These are phyloP conservation scores for Tricholauxania praeusta DNA, from an alignment of 2,888 invertebrate species.

Conservation along the genomic window DNA sequence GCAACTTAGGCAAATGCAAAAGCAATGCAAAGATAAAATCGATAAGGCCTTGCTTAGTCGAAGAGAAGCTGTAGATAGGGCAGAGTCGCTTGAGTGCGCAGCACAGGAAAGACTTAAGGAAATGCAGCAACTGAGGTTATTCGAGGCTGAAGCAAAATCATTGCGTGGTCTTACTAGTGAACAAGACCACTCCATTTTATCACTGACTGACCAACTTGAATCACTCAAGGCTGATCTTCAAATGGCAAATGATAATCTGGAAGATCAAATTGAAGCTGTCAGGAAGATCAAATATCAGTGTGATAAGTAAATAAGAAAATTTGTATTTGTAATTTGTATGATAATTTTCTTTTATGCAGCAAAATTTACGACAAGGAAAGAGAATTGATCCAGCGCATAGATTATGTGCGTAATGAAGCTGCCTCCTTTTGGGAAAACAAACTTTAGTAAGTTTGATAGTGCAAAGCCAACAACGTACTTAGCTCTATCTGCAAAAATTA, in stretches of 20 bases:
- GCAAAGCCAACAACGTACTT: not conserved
- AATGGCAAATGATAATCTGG: conserved; percentile 70
- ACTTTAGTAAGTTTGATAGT: conserved; percentile 64
- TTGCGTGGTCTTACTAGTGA: conserved; percentile 72
- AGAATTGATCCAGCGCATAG: conserved; percentile 67
- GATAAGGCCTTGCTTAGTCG: conserved; percentile 74
- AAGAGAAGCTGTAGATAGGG: conserved; percentile 70
- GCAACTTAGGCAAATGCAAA: conserved; percentile 83
- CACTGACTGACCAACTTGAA: conserved; percentile 71
- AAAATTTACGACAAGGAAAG: conserved; percentile 68
- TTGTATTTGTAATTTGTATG: too few relatives aligned
- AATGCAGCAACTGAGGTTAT: conserved; percentile 70
- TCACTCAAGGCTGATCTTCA: conserved; percentile 70
- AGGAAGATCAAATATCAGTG: conserved; percentile 66
- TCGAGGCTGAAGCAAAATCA: conserved; percentile 72
- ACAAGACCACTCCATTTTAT: conserved; percentile 70
- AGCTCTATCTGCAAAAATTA: conserved; percentile 3
- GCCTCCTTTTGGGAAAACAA: conserved; percentile 76
- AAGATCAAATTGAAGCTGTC: conserved; percentile 69
- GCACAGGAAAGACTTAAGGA: conserved; percentile 60
- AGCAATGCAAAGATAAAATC: conserved; percentile 74
- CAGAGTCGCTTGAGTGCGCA: conserved; percentile 52
- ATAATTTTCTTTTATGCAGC: not conserved
- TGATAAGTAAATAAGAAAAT: conserved; percentile 59
- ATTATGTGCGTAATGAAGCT: conserved; percentile 71